phyloP scores from a whole-genome alignment of 1,140 invertebrate species.

The Zelostemma sp. region DNA sequence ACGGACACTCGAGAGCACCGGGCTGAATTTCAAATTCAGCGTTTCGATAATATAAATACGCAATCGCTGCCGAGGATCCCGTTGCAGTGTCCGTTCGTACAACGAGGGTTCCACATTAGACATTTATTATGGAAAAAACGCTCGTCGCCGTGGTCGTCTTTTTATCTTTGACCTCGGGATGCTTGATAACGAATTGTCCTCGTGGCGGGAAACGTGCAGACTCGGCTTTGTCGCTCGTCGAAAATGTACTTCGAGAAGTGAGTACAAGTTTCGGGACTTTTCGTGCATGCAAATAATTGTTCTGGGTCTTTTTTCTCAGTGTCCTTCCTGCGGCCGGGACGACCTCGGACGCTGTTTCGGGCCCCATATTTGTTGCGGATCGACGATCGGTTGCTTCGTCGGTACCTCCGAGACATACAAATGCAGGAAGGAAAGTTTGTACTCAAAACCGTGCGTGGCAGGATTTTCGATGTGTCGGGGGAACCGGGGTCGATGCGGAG shows the following conservation, averaged over 20 bases:
- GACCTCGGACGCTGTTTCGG: slow-evolving; percentile 70
- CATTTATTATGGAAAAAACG: slow-evolving; percentile 31
- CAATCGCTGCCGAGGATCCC: slow-evolving; percentile 6
- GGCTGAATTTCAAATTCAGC: slow-evolving; percentile 49
- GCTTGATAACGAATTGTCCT: slow-evolving; percentile 72
- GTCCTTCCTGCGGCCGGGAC: slow-evolving; percentile 68
- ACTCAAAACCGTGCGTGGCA: slow-evolving; percentile 66
- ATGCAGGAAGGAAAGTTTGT: slow-evolving; percentile 66
- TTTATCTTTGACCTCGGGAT: slow-evolving; percentile 55
- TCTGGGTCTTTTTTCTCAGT: slow-evolving; percentile 59
- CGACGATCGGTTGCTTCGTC: slow-evolving; percentile 69
- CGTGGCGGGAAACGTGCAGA: slow-evolving; percentile 70
- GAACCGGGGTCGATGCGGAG: slow-evolving; percentile 70
- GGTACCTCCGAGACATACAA: slow-evolving; percentile 67
- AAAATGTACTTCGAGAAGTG: slow-evolving; percentile 57
- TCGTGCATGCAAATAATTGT: too few relatives aligned
- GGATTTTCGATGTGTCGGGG: slow-evolving; percentile 68
- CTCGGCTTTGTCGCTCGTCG: slow-evolving; percentile 49
- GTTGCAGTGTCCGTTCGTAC: slow-evolving; percentile 42
- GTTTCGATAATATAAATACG: slow-evolving; percentile 56
- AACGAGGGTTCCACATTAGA: slow-evolving; percentile 17
- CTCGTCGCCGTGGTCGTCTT: slow-evolving; percentile 36
- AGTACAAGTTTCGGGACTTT: too few relatives aligned
- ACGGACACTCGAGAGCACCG: slow-evolving; percentile 29
- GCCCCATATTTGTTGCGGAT: slow-evolving; percentile 70